These are phyloP conservation scores for Erpobdella octoculata DNA, from an alignment of 2,888 invertebrate species.

Conservation along the genomic window DNA sequence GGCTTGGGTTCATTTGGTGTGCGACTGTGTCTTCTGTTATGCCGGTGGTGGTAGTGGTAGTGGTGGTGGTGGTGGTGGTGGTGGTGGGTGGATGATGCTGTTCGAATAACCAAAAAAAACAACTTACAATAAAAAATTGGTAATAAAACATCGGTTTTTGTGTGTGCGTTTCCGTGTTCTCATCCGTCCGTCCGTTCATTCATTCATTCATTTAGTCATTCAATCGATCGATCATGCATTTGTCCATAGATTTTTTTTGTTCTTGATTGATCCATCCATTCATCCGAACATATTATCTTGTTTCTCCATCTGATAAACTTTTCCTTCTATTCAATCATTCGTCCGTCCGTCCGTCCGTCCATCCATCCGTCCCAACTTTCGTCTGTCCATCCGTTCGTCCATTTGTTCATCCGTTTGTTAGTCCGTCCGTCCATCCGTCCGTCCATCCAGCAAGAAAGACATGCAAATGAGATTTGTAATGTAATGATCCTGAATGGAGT, in stretches of 20 bases:
- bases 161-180: too few relatives aligned
- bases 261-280: background rate
- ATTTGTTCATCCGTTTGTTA: background rate
- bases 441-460: conserved; percentile 14
- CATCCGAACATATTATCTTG: background rate
- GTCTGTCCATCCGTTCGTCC: background rate
- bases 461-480: too few relatives aligned
- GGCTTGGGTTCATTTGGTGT: too few relatives aligned
- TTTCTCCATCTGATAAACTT: background rate
- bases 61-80: too few relatives aligned
- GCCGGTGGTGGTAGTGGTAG: too few relatives aligned
- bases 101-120: too few relatives aligned
- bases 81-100: too few relatives aligned
- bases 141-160: too few relatives aligned
- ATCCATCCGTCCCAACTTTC: background rate
- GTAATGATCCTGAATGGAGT: too few relatives aligned
- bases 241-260: background rate
- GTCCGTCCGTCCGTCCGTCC: background rate
- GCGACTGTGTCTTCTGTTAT: too few relatives aligned
- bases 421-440: conserved; percentile 20
- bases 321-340: background rate
- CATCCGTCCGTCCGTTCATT: background rate
- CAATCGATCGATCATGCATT: background rate
- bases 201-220: background rate
- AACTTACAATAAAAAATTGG: too few relatives aligned